Base-by-base conservation (phyloP, 2,888 invertebrate genomes). In the Aquatica leii region DNA sequence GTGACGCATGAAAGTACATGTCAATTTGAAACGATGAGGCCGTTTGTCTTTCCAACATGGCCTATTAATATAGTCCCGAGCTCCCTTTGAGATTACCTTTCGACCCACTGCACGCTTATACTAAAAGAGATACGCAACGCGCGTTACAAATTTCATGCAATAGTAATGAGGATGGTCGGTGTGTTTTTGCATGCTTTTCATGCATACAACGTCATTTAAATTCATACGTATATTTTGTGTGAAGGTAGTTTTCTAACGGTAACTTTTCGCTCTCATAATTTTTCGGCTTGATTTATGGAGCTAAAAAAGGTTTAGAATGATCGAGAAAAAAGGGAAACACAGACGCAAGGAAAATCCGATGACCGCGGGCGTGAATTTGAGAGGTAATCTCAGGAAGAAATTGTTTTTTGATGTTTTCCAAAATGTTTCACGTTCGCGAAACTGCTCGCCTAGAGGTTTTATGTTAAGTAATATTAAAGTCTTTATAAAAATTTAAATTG, bases 291-390 rank as follows among this genome's bases (percentile, higher is more conserved):
- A 67, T 71, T 50, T 50, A 50, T 34, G 15, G 70, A 71, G 4
- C 24, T 24, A 24, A 24, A 24, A 24, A 24, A 69, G 67, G 68
- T 72, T 71, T 70, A 69, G 67, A 70, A 68, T 57, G 64, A 60
- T 67, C 66, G 68, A 57, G 65, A 68, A 62, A 69, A 66, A 69
- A 69, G 55, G 65, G 62, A 57, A 60, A 61, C 68, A 64, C 63
- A 61, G 61, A 61, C 68, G 65, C 63, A 61, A 40, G 51, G 69
- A 65, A 68, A 68, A 67, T 61, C 66, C 67, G 67, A 72, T 72
- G 71, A 71, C 72, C 72, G 65, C 62, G 66, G 69, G 72, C 73
- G 71, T 73, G 72, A 72, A 72, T 71, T 72, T 71, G 73, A 71
- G 69, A 71, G 72, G 73, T 72, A 73, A 72, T 73, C 73, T 71